Evolutionary conservation across 2,888 invertebrate genomes (phyloP).

Genomic region (Oasisia sp.): DNA sequence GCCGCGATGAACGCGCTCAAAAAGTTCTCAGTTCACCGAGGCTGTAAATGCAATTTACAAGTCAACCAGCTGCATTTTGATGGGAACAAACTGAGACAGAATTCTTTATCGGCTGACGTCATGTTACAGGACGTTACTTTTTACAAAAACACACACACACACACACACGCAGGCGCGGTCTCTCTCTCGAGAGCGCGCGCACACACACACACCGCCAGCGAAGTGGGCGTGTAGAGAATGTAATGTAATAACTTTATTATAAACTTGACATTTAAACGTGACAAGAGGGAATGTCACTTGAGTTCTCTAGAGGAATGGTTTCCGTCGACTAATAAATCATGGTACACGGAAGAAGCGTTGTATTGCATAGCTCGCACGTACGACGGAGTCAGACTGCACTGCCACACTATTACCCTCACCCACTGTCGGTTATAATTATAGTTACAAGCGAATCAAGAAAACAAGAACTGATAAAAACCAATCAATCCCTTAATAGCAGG

Average conservation of each 20-base stretch:
- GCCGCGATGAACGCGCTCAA: background rate
- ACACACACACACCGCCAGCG: too few species aligned
- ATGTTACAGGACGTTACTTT: background rate
- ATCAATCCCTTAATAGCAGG: background rate
- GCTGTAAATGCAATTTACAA: background rate
- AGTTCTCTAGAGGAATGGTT: background rate
- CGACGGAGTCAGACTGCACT: background rate
- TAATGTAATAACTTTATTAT: too few species aligned
- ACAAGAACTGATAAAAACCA: background rate
- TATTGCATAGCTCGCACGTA: background rate
- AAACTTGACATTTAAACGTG: background rate
- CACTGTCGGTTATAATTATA: too few species aligned
- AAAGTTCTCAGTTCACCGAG: background rate
- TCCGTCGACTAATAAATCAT: background rate
- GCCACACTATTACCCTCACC: too few species aligned
- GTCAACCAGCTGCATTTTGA: background rate
- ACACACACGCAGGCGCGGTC: too few species aligned
- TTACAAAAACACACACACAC: too few species aligned
- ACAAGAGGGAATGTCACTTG: background rate
- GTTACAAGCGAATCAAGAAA: too few species aligned
- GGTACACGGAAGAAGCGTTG: background rate
- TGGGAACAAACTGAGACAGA: background rate
- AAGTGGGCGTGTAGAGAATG: too few species aligned
- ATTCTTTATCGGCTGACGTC: background rate
- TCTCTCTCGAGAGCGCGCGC: too few species aligned